Percentiles rank a stretch among this genome's conserved stretches.
Conservation (phyloP, 2,113 vertebrate genomes). For the Charadrius vociferus region DNA sequence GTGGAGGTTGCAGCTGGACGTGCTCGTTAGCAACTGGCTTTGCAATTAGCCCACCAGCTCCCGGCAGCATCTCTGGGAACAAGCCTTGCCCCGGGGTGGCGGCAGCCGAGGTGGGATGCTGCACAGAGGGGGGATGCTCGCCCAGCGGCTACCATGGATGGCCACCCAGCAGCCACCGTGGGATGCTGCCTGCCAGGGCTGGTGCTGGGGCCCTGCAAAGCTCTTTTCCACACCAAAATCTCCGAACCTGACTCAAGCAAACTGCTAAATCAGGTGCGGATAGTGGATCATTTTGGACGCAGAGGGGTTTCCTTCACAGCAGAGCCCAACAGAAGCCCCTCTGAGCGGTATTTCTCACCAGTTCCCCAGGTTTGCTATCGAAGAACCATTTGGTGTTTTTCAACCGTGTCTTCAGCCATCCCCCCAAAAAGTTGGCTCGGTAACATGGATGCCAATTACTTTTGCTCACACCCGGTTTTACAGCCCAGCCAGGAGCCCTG, state of each 20-base stretch:
- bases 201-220: neutral
- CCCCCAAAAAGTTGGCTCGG: neutral
- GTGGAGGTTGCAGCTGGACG: accelerated
- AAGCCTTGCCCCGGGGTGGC: neutral
- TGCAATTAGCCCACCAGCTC: neutral
- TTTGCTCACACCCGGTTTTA: neutral
- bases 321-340: neutral
- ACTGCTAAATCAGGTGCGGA: neutral
- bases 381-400: neutral
- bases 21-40: neutral
- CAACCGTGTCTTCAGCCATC: neutral
- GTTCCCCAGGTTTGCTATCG: neutral
- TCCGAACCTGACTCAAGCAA: neutral
- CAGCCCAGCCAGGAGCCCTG: neutral
- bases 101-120: neutral
- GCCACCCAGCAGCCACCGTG: neutral
- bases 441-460: neutral
- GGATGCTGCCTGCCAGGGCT: neutral
- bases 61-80: neutral
- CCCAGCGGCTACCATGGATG: neutral
- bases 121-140: neutral
- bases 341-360: neutral
- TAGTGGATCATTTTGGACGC: accelerated
- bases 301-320: neutral
- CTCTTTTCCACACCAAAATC: neutral